Base-by-base conservation (phyloP, 1,140 invertebrate species). In the Zaprionus camerounensis region DNA sequence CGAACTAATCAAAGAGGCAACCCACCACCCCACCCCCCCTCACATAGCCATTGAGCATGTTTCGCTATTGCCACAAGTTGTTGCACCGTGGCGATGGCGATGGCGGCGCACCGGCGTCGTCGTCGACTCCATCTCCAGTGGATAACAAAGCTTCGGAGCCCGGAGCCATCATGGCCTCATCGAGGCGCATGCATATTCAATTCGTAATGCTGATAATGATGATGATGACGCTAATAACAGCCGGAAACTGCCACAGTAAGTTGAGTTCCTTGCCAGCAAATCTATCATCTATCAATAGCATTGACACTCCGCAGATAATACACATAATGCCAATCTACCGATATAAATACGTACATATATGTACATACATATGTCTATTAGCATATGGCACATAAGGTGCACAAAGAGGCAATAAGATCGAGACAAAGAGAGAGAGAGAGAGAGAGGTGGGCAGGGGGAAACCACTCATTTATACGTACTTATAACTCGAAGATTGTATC, bases 181-280 rank as follows among this genome's bases (percentile, higher is more conserved):
- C 55, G 55, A 76, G 71, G 49, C 59, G 71, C 63, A 66, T 72
- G 55, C 34, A 56, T 51, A 63, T 61, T 66, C 65, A 75, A 57
- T 59, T 74, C 66, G 77, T 74, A 67, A 71, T 80, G 64, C 64
- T 79, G 36, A 79, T 59, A 34, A 78, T 83, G 64, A 85, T 86
- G 76, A 53, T 84, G 44, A 79, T 80, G 73, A 59, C 69, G 53
- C 56, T 87, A 28, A 76, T 82, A 46, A 51, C 78, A 69, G 57
- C 71, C 78, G 84, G 84, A 84, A 90, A 90, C 79, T 81, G 84
- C 62, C 81, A 88, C 59, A 84, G 84, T 88, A 66, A 88, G 84
- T 87, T 78, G 74, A 84, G 82, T 85, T 81, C 55, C 69, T 36
- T 71, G 36, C 38, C 24, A 68, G 26, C 13, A 53, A 44, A 67